Percentiles rank a stretch among this genome's conserved stretches.
phyloP scores from a whole-genome alignment of 2,797 vertebrate species.

The Tauraco hartlaubi region DNA sequence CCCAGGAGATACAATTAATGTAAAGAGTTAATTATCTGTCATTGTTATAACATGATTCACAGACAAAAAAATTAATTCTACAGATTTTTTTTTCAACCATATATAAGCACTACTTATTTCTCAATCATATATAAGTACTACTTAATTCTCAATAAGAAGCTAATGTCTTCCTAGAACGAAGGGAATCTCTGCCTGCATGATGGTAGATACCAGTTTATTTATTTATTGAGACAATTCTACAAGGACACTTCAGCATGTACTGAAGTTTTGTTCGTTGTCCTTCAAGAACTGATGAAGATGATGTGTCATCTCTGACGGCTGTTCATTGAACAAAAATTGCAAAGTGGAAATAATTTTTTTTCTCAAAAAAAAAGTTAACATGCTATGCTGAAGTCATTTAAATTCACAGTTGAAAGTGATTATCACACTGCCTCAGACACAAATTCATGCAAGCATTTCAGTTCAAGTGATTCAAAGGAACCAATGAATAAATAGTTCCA shows the following conservation, averaged over 20 bases:
- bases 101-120: neutral
- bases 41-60: neutral
- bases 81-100: neutral
- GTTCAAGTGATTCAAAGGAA: slow-evolving; percentile 80
- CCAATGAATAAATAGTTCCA: slow-evolving; percentile 81
- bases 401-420: slow-evolving; percentile 24
- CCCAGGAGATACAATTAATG: neutral
- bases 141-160: neutral
- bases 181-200: neutral
- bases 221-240: neutral
- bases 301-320: neutral
- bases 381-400: neutral
- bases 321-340: slow-evolving; percentile 13
- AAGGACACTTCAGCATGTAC: neutral
- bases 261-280: neutral
- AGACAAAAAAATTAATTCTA: neutral
- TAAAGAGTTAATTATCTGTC: neutral
- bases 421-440: neutral
- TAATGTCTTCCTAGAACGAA: neutral
- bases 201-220: neutral
- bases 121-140: neutral
- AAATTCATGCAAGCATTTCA: slow-evolving; percentile 39
- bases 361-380: neutral
- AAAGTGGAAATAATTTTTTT: neutral
- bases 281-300: neutral